phyloP scores from a whole-genome alignment of 2,888 invertebrate genomes.

The Anoplius nigerrimus region DNA sequence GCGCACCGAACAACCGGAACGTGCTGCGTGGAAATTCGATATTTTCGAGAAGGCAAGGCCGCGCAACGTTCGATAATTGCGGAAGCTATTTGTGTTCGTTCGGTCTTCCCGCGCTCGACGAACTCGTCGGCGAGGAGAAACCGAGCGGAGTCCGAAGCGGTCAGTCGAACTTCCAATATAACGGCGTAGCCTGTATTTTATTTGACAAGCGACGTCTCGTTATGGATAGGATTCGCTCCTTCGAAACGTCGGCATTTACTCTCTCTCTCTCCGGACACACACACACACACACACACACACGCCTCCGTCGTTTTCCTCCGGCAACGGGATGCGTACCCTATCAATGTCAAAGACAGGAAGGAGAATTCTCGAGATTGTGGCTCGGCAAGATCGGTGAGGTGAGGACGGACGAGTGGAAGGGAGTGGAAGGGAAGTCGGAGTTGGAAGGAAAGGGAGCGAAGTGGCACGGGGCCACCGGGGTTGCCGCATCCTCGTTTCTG shows the following conservation, averaged over 20 bases:
- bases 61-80: too few relatives aligned
- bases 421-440: too few relatives aligned
- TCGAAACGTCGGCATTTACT: not conserved
- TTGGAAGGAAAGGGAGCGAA: slow-evolving; percentile 32
- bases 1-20: too few relatives aligned
- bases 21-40: too few relatives aligned
- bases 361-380: slow-evolving; percentile 46
- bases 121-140: too few relatives aligned
- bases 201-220: slow-evolving; percentile 40
- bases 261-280: too few relatives aligned
- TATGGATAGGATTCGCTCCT: slow-evolving; percentile 25
- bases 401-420: too few relatives aligned
- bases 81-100: too few relatives aligned
- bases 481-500: slow-evolving; percentile 22
- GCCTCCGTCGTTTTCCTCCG: slow-evolving; percentile 10
- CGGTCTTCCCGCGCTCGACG: too few relatives aligned
- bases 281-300: too few relatives aligned
- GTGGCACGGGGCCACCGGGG: slow-evolving; percentile 24
- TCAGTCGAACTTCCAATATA: not conserved
- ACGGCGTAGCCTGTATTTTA: slow-evolving; percentile 1
- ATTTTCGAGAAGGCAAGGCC: too few relatives aligned
- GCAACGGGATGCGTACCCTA: slow-evolving; percentile 35
- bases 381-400: slow-evolving; percentile 36
- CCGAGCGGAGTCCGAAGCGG: too few relatives aligned
- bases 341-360: slow-evolving; percentile 44